Conservation (phyloP, 1,140 invertebrate species). For the Laupala kohalensis region DNA sequence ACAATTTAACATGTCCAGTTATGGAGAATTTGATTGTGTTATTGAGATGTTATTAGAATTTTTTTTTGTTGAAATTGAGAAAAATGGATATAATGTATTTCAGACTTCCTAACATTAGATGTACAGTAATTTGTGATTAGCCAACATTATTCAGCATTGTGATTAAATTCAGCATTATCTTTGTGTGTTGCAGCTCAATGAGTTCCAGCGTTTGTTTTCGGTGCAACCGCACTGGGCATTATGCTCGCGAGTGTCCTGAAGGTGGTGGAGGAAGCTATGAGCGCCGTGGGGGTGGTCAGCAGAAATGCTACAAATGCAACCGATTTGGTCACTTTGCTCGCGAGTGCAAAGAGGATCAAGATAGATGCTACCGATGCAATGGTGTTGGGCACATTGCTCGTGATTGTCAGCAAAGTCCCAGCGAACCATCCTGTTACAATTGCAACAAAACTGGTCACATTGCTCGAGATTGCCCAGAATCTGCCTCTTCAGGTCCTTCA, state of each 20-base stretch:
- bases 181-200: slow-evolving; percentile 18
- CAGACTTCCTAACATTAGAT: too few relatives aligned
- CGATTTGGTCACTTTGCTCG: slow-evolving; percentile 37
- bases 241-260: slow-evolving; percentile 22
- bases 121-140: too few relatives aligned
- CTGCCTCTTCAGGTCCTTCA: slow-evolving; percentile 34
- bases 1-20: too few relatives aligned
- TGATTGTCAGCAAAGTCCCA: slow-evolving; percentile 39
- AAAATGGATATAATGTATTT: too few relatives aligned
- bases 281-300: slow-evolving; percentile 8
- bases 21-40: too few relatives aligned
- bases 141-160: too few relatives aligned
- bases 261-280: slow-evolving; percentile 15
- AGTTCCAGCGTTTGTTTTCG: slow-evolving; percentile 29
- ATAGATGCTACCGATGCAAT: slow-evolving; percentile 26
- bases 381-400: slow-evolving; percentile 28
- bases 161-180: background rate
- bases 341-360: slow-evolving; percentile 30
- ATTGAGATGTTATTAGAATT: too few relatives aligned
- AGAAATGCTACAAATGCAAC: slow-evolving; percentile 39
- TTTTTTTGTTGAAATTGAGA: too few relatives aligned
- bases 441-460: slow-evolving; percentile 82
- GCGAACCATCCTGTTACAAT: slow-evolving; percentile 54
- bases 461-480: slow-evolving; percentile 39
- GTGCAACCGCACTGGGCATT: slow-evolving; percentile 26